Evolutionary conservation across 35 echinoderm and acorn worm genomes (phyloP).

Genomic region (Ophioderma brevispina): DNA sequence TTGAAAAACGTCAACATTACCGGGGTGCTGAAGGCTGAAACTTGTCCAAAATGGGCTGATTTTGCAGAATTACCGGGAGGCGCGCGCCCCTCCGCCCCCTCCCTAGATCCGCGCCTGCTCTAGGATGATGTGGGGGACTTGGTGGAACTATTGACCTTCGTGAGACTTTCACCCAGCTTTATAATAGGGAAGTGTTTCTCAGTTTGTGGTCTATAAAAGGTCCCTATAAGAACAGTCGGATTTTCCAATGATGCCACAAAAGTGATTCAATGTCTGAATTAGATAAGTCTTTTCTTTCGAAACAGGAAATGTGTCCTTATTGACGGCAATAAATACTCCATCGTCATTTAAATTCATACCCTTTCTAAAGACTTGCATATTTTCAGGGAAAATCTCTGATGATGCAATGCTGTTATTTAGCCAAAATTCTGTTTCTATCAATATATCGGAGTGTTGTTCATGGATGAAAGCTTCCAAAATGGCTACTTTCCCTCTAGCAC

Average conservation of each 20-base stretch:
- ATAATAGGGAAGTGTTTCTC: background rate
- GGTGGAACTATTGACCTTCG: conserved; percentile 4
- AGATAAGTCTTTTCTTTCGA: background rate
- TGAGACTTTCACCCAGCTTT: conserved; percentile 11
- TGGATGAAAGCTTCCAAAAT: conserved; percentile 1
- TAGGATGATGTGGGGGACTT: conserved; percentile 27
- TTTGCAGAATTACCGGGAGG: no score
- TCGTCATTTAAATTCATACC: conserved; percentile 17
- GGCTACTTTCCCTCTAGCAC: background rate
- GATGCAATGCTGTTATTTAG: background rate
- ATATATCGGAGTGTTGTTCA: conserved; percentile 5
- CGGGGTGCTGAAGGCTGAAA: no score
- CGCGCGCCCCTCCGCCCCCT: no score
- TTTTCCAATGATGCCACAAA: background rate
- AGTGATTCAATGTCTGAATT: conserved; percentile 10
- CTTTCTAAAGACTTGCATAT: conserved; percentile 20
- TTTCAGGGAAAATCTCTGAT: background rate
- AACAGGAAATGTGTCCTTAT: conserved; percentile 20
- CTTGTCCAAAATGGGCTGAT: no score
- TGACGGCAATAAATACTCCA: conserved; percentile 32
- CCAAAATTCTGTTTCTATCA: conserved; percentile 16
- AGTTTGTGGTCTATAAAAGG: conserved; percentile 20
- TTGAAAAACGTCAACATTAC: no score
- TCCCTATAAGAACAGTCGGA: background rate
- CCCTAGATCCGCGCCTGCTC: no score